A percentile compares a stretch with the other conserved stretches of the same genome.
phyloP scores from a whole-genome alignment of 2,113 vertebrate genomes.

The Ailuropoda melanoleuca region DNA sequence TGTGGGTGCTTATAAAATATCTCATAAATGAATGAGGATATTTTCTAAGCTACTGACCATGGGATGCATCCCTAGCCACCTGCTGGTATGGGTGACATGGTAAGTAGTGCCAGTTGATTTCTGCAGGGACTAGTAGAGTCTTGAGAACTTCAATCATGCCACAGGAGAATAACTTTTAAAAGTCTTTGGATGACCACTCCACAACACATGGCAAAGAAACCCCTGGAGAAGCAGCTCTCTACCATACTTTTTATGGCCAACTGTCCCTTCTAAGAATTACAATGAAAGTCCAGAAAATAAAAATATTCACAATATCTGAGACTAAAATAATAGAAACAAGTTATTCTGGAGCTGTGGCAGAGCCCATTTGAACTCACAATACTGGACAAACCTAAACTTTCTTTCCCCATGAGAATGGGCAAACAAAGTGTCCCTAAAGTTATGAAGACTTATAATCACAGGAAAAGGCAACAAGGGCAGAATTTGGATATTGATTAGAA shows the following conservation, averaged over 20 bases:
- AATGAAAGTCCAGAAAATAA: neutral
- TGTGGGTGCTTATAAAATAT: neutral
- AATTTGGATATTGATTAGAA: neutral
- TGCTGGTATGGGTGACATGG: neutral
- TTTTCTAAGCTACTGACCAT: neutral
- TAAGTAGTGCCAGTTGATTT: neutral
- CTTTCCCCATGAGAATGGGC: neutral
- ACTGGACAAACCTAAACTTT: neutral
- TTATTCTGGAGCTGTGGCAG: neutral
- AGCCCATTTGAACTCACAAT: neutral
- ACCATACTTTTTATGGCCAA: neutral
- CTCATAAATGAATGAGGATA: neutral
- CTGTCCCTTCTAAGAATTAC: neutral
- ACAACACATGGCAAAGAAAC: neutral
- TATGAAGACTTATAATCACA: neutral
- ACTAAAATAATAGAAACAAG: neutral
- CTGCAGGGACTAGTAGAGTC: neutral
- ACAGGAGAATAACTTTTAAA: too few relatives aligned
- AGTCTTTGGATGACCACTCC: neutral
- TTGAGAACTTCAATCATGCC: neutral
- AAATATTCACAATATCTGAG: neutral
- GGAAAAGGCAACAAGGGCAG: neutral
- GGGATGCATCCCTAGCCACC: neutral
- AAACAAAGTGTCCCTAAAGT: neutral
- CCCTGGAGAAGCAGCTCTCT: neutral